Conservation (phyloP, 2,888 invertebrate species). For the Pteria penguin region DNA sequence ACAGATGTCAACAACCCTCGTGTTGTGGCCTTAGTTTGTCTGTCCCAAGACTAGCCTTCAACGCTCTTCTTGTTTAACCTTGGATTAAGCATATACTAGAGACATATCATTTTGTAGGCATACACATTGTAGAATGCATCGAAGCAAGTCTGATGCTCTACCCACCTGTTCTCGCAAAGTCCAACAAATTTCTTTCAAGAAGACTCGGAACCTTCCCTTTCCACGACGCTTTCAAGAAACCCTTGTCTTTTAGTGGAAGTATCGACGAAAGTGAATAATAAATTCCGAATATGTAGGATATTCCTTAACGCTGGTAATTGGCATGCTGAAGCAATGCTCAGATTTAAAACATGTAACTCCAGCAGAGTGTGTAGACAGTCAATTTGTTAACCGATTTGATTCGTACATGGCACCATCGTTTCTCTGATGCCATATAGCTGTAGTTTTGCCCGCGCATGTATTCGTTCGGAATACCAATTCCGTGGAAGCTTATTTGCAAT, state of each 20-base stretch:
- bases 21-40: constrained; percentile 1
- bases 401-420: constrained; percentile 3
- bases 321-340: not conserved
- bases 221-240: no score
- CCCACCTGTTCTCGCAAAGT: not conserved
- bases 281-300: no score
- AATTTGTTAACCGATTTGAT: constrained; percentile 1
- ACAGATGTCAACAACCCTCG: constrained; percentile 1
- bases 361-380: not conserved
- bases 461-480: not conserved
- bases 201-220: no score
- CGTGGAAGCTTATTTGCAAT: constrained; percentile 2
- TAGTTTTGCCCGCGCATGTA: not conserved
- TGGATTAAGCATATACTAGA: not conserved
- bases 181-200: no score
- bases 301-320: constrained; percentile 1
- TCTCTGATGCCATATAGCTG: constrained; percentile 7
- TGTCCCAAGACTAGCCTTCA: constrained; percentile 3
- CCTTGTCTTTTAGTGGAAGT: no score
- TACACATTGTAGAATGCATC: not conserved
- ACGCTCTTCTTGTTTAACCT: not conserved
- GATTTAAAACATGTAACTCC: constrained; percentile 9
- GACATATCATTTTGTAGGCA: not conserved
- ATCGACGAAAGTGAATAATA: no score
- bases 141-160: not conserved